A percentile compares a stretch with the other conserved stretches of the same genome.
Conservation (phyloP, 2,113 vertebrate genomes). For the Prolemur simus region DNA sequence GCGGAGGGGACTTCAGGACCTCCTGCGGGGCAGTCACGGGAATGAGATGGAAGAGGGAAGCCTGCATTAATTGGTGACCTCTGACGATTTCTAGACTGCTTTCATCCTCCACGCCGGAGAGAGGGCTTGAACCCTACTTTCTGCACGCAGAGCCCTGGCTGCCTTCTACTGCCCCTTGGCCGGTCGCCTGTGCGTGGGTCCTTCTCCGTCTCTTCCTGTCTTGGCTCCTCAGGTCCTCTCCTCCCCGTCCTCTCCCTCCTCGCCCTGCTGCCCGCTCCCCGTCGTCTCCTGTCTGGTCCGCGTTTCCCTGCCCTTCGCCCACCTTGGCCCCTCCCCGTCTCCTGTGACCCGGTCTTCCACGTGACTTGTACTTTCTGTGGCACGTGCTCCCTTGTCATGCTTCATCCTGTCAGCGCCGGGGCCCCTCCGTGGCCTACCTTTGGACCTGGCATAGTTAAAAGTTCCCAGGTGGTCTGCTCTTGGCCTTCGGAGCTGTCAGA, state of each 20-base stretch:
- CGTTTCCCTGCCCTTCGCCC: not conserved
- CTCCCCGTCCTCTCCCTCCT: not conserved
- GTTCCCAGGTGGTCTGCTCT: conserved; percentile 60
- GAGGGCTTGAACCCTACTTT: not conserved
- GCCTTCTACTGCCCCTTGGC: not conserved
- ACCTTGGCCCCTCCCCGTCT: not conserved
- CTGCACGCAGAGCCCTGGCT: not conserved
- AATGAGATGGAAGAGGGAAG: not conserved
- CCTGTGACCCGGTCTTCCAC: conserved; percentile 44
- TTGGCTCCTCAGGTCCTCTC: not conserved
- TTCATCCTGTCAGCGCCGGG: conserved; percentile 22
- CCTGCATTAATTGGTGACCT: not conserved
- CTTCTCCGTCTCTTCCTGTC: not conserved
- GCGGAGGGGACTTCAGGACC: not conserved
- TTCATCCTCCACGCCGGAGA: not conserved
- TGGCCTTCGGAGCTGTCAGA: conserved; percentile 10
- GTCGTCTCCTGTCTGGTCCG: not conserved
- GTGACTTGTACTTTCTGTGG: not conserved
- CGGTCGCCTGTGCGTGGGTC: too few species aligned
- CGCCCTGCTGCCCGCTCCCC: not conserved
- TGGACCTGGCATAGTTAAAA: conserved; percentile 59
- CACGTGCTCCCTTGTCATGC: not conserved
- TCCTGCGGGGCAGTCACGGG: not conserved
- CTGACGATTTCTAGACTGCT: not conserved
- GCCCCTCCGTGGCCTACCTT: conserved; percentile 60